A percentile compares a stretch with the other conserved stretches of the same genome.
These are phyloP conservation scores for Harpalus rubripes DNA, from an alignment of 2,888 invertebrate species.

Conservation along the genomic window DNA sequence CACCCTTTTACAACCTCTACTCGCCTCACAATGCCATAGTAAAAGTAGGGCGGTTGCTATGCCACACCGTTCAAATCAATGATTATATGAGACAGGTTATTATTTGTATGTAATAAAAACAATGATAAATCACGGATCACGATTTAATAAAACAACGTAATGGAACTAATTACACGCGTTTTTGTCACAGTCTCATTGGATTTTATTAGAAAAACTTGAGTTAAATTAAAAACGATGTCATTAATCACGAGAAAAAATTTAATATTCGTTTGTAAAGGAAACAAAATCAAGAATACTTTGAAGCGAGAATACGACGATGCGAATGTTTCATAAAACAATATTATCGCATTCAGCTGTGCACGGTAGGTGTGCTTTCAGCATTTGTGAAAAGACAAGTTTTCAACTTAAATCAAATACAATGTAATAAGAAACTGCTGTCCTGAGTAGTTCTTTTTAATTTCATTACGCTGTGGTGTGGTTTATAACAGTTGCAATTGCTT, in stretches of 20 bases:
- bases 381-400: neutral
- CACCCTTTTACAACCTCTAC: too few species aligned
- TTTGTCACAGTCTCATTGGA: neutral
- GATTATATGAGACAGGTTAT: neutral
- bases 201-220: neutral
- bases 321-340: constrained; percentile 4
- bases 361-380: neutral
- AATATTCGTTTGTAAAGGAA: neutral
- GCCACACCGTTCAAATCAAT: too few species aligned
- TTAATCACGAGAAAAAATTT: neutral
- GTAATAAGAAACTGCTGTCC: neutral
- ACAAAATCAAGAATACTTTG: neutral
- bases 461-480: neutral
- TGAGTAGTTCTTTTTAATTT: neutral
- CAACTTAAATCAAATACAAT: neutral
- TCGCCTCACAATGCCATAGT: too few species aligned
- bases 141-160: neutral
- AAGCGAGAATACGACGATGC: neutral
- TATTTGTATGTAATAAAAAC: neutral
- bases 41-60: too few species aligned
- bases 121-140: neutral
- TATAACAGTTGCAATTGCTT: too few species aligned
- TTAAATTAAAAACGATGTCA: neutral
- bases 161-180: neutral
- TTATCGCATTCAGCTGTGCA: neutral